Percentiles rank a stretch among this genome's conserved stretches.
These are phyloP conservation scores for Epicauta chinensis DNA, from an alignment of 1,140 invertebrate species.

Conservation along the genomic window DNA sequence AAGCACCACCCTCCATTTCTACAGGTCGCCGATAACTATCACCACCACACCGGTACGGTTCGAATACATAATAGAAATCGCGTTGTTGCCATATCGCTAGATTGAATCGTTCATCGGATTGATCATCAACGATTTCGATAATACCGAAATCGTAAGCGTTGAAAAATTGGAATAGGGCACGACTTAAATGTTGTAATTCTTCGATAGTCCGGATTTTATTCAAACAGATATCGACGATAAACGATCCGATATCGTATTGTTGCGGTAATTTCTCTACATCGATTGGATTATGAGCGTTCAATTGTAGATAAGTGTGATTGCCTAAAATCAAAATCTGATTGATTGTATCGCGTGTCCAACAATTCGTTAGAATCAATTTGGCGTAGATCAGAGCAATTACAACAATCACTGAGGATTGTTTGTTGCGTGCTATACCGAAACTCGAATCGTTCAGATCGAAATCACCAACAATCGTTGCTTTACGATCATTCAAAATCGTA, in stretches of 20 bases:
- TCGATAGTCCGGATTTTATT: conserved; percentile 45
- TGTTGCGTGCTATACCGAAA: conserved; percentile 47
- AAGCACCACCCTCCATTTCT: conserved; percentile 45
- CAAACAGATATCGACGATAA: conserved; percentile 48
- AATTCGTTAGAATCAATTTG: conserved; percentile 48
- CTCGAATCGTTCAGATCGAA: conserved; percentile 49
- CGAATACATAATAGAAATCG: conserved; percentile 50
- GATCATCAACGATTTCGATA: conserved; percentile 40
- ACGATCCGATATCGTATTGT: conserved; percentile 50
- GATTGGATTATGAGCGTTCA: too few relatives aligned
- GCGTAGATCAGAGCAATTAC: conserved; percentile 47
- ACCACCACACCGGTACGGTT: conserved; percentile 46
- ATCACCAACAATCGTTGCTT: too few relatives aligned
- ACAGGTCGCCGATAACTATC: conserved; percentile 38
- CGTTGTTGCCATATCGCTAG: conserved; percentile 49
- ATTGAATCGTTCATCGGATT: conserved; percentile 38
- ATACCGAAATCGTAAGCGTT: conserved; percentile 46
- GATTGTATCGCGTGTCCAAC: conserved; percentile 48
- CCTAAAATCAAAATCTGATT: conserved; percentile 50
- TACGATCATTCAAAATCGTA: too few relatives aligned
- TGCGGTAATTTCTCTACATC: too few relatives aligned
- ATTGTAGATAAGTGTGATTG: conserved; percentile 46
- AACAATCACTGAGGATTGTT: conserved; percentile 47
- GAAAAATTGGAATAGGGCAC: too few relatives aligned
- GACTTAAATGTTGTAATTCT: too few relatives aligned